phyloP scores from a whole-genome alignment of 2,797 vertebrate genomes.

The Nasua narica region DNA sequence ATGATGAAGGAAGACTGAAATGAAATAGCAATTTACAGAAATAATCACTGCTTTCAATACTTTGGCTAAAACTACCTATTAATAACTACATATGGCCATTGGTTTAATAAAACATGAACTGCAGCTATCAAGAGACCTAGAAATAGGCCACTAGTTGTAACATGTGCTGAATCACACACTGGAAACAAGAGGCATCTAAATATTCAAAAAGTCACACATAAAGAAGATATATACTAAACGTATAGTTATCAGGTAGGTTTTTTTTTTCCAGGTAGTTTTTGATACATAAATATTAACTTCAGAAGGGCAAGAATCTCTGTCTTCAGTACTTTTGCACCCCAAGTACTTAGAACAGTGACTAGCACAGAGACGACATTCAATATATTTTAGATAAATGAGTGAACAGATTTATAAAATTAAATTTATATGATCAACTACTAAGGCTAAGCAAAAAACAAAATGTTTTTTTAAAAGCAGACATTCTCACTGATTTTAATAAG shows the following conservation, averaged over 20 bases:
- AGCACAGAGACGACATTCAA: neutral
- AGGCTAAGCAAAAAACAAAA: neutral
- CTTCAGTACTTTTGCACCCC: neutral
- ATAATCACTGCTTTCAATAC: slow-evolving; percentile 3
- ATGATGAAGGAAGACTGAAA: neutral
- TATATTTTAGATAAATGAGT: neutral
- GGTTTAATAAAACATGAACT: neutral
- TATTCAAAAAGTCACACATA: neutral
- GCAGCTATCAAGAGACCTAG: neutral
- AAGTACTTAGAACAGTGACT: neutral
- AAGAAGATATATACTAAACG: neutral
- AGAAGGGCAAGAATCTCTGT: neutral
- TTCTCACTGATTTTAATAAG: neutral
- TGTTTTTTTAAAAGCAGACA: neutral
- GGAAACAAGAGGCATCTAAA: neutral
- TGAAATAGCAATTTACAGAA: neutral
- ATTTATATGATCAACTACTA: neutral
- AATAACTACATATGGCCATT: neutral
- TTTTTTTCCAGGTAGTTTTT: neutral
- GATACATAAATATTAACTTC: neutral
- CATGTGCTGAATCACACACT: neutral
- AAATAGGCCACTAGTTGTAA: neutral
- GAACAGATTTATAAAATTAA: slow-evolving; percentile 4
- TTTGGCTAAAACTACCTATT: slow-evolving; percentile 35
- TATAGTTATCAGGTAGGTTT: neutral